These are phyloP conservation scores for Coregonus ussuriensis DNA, from an alignment of 2,797 vertebrate species.

Conservation along the genomic window DNA sequence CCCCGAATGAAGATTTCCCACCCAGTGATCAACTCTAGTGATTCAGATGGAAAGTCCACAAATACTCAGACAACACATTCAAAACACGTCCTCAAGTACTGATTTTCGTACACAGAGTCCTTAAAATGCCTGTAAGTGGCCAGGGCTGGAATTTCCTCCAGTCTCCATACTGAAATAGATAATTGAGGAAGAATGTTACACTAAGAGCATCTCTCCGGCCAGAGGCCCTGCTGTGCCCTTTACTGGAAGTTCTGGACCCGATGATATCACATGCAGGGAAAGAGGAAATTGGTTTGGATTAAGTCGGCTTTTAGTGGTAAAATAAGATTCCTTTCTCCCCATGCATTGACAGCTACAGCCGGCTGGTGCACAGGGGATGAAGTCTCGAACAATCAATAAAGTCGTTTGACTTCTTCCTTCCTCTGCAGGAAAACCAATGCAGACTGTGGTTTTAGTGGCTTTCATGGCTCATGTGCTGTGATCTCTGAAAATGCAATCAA, in stretches of 20 bases:
- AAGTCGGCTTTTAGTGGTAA: constrained; percentile 46
- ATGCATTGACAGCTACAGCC: constrained; percentile 6
- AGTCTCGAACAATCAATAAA: background rate
- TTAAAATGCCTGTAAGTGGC: background rate
- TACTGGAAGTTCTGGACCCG: constrained; percentile 30
- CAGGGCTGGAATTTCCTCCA: background rate
- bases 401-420: background rate
- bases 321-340: constrained; percentile 21
- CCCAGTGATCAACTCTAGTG: background rate
- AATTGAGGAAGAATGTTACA: background rate
- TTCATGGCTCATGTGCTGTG: background rate
- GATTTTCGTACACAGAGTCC: too few relatives aligned
- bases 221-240: constrained; percentile 14
- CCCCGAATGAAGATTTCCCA: background rate
- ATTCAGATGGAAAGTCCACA: background rate
- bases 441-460: background rate
- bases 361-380: background rate
- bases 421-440: background rate
- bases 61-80: background rate
- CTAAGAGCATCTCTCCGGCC: constrained; percentile 2
- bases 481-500: background rate
- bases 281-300: constrained; percentile 22
- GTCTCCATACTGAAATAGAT: background rate
- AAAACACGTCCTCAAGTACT: too few relatives aligned
- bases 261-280: constrained; percentile 31